Percentiles rank a stretch among this genome's conserved stretches.
Evolutionary conservation across 92 coral and sea anemone species (phyloP).

Genomic region (Phymanthus crucifer): DNA sequence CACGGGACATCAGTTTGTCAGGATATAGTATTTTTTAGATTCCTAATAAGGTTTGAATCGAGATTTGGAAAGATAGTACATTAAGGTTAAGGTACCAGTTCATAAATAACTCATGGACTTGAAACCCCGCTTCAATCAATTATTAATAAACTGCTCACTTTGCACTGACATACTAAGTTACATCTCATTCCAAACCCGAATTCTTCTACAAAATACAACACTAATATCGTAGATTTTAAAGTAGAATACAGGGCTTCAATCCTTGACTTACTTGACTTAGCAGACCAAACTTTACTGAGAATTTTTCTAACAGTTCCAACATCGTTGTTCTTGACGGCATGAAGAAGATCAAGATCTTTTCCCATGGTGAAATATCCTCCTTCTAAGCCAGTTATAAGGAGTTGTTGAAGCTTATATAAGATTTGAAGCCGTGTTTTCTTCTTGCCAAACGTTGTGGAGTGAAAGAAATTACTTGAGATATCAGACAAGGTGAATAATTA

Average conservation of each 20-base stretch:
- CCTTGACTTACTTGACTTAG: constrained; percentile 83
- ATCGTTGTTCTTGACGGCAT: constrained; percentile 85
- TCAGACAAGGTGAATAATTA: not conserved
- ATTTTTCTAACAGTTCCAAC: constrained; percentile 76
- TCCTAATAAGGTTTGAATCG: not conserved
- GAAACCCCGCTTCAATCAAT: not conserved
- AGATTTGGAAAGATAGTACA: not conserved
- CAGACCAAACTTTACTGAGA: constrained; percentile 71
- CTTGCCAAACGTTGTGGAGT: not conserved
- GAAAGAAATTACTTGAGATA: not conserved
- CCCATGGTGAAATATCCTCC: constrained; percentile 52
- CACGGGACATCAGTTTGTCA: not conserved
- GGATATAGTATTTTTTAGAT: not conserved
- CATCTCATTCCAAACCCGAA: not conserved
- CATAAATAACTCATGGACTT: not conserved
- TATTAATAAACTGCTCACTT: not conserved
- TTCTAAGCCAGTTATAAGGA: not conserved
- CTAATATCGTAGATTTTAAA: not conserved
- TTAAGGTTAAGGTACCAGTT: not conserved
- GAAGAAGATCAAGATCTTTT: constrained; percentile 91
- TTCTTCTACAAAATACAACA: not conserved
- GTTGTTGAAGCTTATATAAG: not conserved
- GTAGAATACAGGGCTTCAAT: not conserved
- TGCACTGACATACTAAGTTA: not conserved
- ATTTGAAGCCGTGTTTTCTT: not conserved